Evolutionary conservation across 2,888 invertebrate genomes (phyloP), one percentile per base, ranked within the genome.

Genomic region (Lingula anatina): DNA sequence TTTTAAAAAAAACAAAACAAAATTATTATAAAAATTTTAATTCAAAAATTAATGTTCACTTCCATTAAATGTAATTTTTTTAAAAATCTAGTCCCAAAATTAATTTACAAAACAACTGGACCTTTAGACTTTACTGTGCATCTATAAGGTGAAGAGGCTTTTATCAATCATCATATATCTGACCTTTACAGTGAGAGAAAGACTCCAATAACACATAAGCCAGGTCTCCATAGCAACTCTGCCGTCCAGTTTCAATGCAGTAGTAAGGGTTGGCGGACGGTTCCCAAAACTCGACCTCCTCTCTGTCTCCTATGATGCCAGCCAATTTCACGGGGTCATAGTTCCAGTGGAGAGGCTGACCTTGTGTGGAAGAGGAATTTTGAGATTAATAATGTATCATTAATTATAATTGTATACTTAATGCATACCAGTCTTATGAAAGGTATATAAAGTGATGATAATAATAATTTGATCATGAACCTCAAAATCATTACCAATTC

Each of bases 171-270:
- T n/a, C n/a, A n/a, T n/a, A n/a, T n/a, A n/a, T n/a, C n/a, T n/a
- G n/a, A n/a, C n/a, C n/a, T n/a, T n/a, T n/a, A n/a, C n/a, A n/a
- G n/a, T n/a, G n/a, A n/a, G n/a, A n/a, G n/a, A 70, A 44, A 3
- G 67, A 68, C 41, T 61, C 65, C 28, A 70, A 55, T 47, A 70
- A 58, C 5, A 59, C 60, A 53, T 53, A 64, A 3, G 65, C 61
- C 52, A 68, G 68, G 53, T 70, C 68, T 20, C 65, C 68, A 60
- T 68, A 68, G 47, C 68, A 66, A 47, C 60, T 68, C 26, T 64
- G 59, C 38, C 49, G 51, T 23, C 66, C 66, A 2, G 57, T 59
- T 18, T 53, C 49, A 25, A 61, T 56, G 24, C 55, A 46, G 47
- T 70, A 70, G 47, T 64, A 70, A 9, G 70, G 68, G 49, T 70